phyloP scores from a whole-genome alignment of 2,797 vertebrate genomes.

The Lithobates pipiens region DNA sequence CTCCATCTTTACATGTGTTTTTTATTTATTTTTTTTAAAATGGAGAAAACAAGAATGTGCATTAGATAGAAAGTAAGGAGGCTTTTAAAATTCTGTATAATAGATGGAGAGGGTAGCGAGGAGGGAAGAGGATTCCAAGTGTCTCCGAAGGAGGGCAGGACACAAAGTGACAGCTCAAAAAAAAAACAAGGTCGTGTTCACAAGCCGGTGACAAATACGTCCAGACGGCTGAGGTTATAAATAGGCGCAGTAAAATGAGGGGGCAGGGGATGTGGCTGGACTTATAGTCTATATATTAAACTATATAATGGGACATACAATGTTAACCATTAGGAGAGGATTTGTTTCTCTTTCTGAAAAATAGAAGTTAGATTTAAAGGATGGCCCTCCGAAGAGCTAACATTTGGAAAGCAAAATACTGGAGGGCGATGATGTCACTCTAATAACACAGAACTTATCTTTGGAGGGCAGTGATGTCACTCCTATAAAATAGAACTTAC shows the following conservation, averaged over 20 bases:
- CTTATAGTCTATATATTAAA: not conserved
- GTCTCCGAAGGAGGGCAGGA: not conserved
- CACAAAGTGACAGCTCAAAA: not conserved
- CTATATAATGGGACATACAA: not conserved
- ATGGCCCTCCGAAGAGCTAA: not conserved
- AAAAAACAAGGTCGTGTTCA: conserved; percentile 7
- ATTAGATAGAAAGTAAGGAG: not conserved
- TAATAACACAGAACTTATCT: no score
- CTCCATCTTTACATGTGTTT: not conserved
- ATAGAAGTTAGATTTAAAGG: not conserved
- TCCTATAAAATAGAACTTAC: no score
- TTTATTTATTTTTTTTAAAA: not conserved
- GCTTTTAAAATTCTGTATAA: not conserved
- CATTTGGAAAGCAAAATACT: no score
- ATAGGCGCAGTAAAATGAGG: not conserved
- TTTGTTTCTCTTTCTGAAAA: not conserved
- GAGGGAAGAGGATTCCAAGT: not conserved
- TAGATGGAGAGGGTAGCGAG: not conserved
- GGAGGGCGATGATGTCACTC: no score
- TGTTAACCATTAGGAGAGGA: not conserved
- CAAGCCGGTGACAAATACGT: not conserved
- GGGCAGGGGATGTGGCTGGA: no score
- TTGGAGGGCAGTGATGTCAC: no score
- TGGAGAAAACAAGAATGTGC: not conserved
- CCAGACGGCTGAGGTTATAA: conserved; percentile 7